Conservation (phyloP, 2,888 invertebrate species). For the Thera obeliscata region DNA sequence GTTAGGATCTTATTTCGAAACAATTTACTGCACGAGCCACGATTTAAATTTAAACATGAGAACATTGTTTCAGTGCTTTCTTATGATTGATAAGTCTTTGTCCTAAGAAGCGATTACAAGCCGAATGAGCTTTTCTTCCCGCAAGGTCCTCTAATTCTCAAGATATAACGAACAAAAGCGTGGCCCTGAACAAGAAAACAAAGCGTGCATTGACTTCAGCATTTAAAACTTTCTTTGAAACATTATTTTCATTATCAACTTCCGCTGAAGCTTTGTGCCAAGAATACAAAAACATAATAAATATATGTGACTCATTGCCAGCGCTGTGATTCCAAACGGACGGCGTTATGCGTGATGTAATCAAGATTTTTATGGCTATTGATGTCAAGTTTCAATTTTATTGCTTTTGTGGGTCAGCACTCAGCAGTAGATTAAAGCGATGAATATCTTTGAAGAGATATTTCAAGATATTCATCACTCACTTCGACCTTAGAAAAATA, state of each 20-base stretch:
- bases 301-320: conserved; percentile 58
- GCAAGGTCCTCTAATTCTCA: neutral
- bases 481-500: too few relatives aligned
- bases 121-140: neutral
- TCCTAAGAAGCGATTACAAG: neutral
- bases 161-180: conserved; percentile 2
- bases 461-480: too few relatives aligned
- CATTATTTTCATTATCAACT: conserved; percentile 54
- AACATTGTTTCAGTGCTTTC: too few relatives aligned
- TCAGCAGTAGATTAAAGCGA: neutral
- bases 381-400: neutral
- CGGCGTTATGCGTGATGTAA: conserved; percentile 51
- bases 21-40: too few relatives aligned
- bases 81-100: neutral
- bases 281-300: conserved; percentile 55
- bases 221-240: conserved; percentile 47
- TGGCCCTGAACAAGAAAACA: conserved; percentile 34
- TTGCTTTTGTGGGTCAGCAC: neutral
- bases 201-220: conserved; percentile 52
- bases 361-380: conserved; percentile 40
- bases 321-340: conserved; percentile 45
- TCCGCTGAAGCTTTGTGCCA: conserved; percentile 61
- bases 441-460: too few relatives aligned
- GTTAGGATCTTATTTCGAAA: neutral
- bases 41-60: too few relatives aligned